A percentile compares a stretch with the other conserved stretches of the same genome.
Conservation (phyloP, 2,113 vertebrate species). For the Etia nguti region DNA sequence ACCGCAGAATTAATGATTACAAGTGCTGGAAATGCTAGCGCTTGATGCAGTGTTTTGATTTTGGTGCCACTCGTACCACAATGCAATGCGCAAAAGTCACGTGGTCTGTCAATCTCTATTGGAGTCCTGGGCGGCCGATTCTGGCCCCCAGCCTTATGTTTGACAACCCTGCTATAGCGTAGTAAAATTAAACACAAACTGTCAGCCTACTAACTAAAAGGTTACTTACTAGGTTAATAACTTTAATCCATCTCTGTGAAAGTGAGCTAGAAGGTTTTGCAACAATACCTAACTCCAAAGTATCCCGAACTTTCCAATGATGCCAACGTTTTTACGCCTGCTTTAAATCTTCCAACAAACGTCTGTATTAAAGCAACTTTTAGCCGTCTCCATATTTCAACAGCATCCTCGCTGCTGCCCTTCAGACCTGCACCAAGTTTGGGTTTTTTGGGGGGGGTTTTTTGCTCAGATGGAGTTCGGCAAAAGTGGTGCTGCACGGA, state of each 20-base stretch:
- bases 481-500: constrained; percentile 24
- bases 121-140: not conserved
- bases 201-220: not conserved
- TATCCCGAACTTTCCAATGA: not conserved
- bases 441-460: no score
- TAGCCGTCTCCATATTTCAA: not conserved
- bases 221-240: not conserved
- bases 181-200: not conserved
- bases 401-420: not conserved
- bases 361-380: not conserved
- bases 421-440: not conserved
- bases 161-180: not conserved
- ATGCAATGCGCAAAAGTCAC: no score
- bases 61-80: no score
- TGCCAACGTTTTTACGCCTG: not conserved
- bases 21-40: no score
- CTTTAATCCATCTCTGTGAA: not conserved
- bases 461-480: not conserved
- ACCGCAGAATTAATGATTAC: no score
- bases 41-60: no score
- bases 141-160: not conserved
- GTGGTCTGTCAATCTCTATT: no score
- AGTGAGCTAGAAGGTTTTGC: not conserved
- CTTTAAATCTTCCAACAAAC: not conserved
- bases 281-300: not conserved